Conservation (phyloP, 2,888 invertebrate species). For the Leptinotarsa rubiginosa region DNA sequence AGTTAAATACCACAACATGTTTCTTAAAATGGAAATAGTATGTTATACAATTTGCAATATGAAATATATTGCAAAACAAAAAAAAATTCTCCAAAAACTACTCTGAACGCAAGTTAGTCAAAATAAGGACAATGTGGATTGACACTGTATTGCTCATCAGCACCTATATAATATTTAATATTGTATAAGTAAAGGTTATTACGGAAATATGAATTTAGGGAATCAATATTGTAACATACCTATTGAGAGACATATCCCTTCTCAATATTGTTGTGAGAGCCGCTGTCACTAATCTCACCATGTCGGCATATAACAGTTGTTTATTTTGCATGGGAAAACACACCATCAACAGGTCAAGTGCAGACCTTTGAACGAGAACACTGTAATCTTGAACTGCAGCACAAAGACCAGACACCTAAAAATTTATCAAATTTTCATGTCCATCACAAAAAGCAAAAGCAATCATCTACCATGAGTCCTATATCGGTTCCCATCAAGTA, state of each 20-base stretch:
- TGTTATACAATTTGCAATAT: no score
- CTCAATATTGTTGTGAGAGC: slow-evolving; percentile 81
- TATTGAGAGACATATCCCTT: slow-evolving; percentile 90
- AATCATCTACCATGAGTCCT: slow-evolving; percentile 77
- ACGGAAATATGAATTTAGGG: no score
- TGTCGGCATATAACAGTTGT: slow-evolving; percentile 76
- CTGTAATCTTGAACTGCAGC: slow-evolving; percentile 83
- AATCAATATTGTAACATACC: slow-evolving; percentile 63
- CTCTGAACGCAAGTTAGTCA: no score
- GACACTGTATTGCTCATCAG: no score
- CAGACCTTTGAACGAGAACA: slow-evolving; percentile 86
- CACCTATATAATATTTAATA: no score
- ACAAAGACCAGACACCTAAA: slow-evolving; percentile 80
- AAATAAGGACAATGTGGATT: no score
- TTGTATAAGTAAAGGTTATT: no score
- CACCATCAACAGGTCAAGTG: slow-evolving; percentile 83
- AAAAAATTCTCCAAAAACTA: no score
- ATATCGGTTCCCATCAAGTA: slow-evolving; percentile 86
- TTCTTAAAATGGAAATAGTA: no score
- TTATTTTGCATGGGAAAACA: slow-evolving; percentile 89
- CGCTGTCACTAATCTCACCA: slow-evolving; percentile 79
- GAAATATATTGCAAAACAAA: no score
- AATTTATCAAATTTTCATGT: slow-evolving; percentile 25
- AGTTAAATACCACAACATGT: no score
- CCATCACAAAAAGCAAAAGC: background rate